Conservation (phyloP, 2,888 invertebrate species). For the Pristionchus maxplancki region DNA sequence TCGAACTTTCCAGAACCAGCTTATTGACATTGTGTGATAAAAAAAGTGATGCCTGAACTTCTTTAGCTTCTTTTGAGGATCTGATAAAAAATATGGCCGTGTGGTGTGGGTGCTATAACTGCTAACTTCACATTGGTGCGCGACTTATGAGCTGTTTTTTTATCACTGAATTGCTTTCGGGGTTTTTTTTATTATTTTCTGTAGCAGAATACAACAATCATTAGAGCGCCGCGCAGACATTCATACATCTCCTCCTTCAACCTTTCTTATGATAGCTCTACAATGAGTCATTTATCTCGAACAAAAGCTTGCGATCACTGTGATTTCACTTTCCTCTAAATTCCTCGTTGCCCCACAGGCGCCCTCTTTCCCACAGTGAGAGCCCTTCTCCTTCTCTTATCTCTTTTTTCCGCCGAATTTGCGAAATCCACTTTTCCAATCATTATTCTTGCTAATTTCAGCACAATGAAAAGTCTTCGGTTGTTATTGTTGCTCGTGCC, state of each 20-base stretch:
- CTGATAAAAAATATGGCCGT: too few relatives aligned
- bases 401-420: not conserved
- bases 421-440: not conserved
- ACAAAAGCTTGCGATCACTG: constrained; percentile 21
- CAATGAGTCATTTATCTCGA: constrained; percentile 43
- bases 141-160: too few relatives aligned
- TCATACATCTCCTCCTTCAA: not conserved
- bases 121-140: too few relatives aligned
- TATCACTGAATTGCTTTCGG: too few relatives aligned
- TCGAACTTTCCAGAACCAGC: not conserved
- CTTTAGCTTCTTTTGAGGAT: too few relatives aligned
- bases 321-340: constrained; percentile 20
- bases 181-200: too few relatives aligned
- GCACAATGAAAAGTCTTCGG: not conserved
- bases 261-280: not conserved
- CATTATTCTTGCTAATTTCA: not conserved
- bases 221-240: too few relatives aligned
- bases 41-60: too few relatives aligned
- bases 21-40: too few relatives aligned
- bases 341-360: not conserved
- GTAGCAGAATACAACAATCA: too few relatives aligned
- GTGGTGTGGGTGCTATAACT: too few relatives aligned
- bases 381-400: constrained; percentile 5
- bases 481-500: not conserved
- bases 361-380: constrained; percentile 2